phyloP scores from a whole-genome alignment of 1,140 invertebrate species.

The Halictus rubicundus region DNA sequence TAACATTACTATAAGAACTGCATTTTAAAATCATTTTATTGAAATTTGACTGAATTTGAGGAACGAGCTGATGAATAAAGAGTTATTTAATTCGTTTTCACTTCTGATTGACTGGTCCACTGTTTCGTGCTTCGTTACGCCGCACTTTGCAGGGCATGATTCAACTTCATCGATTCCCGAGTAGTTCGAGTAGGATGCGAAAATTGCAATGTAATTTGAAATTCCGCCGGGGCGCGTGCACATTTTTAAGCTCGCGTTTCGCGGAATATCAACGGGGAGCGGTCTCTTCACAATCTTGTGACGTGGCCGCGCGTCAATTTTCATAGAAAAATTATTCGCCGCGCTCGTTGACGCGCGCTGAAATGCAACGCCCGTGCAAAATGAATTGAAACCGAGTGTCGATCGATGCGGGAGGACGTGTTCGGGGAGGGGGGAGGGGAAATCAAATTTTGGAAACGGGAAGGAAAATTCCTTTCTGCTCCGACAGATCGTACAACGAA shows the following conservation, averaged over 20 bases:
- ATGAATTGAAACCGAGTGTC: constrained; percentile 20
- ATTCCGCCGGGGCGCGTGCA: background rate
- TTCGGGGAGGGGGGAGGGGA: too few species aligned
- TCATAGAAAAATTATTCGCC: constrained; percentile 26
- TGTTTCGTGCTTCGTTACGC: too few species aligned
- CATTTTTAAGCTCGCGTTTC: constrained; percentile 28
- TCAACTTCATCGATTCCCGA: too few species aligned
- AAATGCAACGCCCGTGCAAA: constrained; percentile 14
- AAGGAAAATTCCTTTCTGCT: background rate
- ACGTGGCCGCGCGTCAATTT: constrained; percentile 13
- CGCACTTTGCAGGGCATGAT: too few species aligned
- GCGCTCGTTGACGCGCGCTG: too few species aligned
- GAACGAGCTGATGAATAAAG: too few species aligned
- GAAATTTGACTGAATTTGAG: too few species aligned
- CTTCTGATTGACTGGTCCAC: too few species aligned
- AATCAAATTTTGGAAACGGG: background rate
- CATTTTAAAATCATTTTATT: too few species aligned
- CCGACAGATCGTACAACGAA: too few species aligned
- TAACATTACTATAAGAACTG: too few species aligned
- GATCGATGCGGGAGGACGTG: background rate
- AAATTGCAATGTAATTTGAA: constrained; percentile 10
- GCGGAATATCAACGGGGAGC: background rate
- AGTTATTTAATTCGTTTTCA: too few species aligned
- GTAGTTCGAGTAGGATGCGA: background rate
- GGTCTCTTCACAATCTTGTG: constrained; percentile 23